Conservation (phyloP, 1,140 invertebrate genomes). For the Venturia canescens region DNA sequence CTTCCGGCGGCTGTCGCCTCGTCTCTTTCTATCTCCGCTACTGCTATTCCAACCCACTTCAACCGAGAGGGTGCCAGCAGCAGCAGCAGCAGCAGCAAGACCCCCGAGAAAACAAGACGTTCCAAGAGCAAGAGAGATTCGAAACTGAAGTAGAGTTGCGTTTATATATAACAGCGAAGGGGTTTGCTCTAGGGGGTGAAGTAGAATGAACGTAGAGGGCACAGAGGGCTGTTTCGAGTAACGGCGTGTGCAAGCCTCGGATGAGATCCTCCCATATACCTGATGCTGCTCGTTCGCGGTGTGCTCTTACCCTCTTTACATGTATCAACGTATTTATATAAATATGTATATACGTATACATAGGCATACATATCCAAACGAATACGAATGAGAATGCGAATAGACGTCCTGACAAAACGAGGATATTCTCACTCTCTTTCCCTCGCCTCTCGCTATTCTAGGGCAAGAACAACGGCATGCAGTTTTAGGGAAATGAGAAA, state of each 20-base stretch:
- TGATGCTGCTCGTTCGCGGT: slow-evolving; percentile 37
- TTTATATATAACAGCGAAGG: neutral
- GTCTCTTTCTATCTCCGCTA: slow-evolving; percentile 30
- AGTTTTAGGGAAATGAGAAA: slow-evolving; percentile 42
- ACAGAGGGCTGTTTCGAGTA: slow-evolving; percentile 8
- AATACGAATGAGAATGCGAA: slow-evolving; percentile 39
- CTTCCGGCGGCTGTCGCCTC: slow-evolving; percentile 3
- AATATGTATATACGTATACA: too few species aligned
- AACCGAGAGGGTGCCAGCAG: slow-evolving; percentile 45
- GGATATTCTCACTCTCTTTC: slow-evolving; percentile 20
- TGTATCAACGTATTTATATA: neutral
- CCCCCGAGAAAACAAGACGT: slow-evolving; percentile 41
- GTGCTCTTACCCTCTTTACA: slow-evolving; percentile 4
- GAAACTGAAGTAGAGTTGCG: slow-evolving; percentile 17
- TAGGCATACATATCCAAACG: slow-evolving; percentile 27
- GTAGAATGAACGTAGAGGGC: slow-evolving; percentile 13
- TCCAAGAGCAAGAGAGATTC: slow-evolving; percentile 32
- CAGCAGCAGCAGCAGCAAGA: slow-evolving; percentile 27
- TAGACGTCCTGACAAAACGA: slow-evolving; percentile 18
- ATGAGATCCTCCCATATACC: slow-evolving; percentile 32
- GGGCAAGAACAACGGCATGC: neutral
- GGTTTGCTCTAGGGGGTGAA: slow-evolving; percentile 8
- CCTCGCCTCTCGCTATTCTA: neutral
- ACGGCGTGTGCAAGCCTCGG: slow-evolving; percentile 5
- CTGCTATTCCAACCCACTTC: slow-evolving; percentile 38